Conservation (phyloP, 2,113 vertebrate species). For the Tenebrosternarchus preto region DNA sequence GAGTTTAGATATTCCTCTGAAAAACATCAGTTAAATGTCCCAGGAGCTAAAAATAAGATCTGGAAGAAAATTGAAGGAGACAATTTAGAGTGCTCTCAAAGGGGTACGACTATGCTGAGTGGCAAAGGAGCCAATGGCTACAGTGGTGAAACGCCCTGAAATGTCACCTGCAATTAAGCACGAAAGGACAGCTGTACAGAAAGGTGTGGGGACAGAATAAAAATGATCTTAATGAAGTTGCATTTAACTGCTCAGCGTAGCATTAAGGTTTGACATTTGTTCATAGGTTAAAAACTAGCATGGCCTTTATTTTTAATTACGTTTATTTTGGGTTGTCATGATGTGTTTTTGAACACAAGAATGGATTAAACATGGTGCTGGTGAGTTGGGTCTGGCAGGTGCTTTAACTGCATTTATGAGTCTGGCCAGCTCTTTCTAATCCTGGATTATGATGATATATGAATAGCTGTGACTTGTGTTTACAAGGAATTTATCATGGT, state of each 20-base stretch:
- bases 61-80: conserved; percentile 64
- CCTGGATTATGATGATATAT: conserved; percentile 82
- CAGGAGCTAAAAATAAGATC: conserved; percentile 68
- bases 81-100: conserved; percentile 59
- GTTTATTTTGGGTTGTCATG: conserved; percentile 15
- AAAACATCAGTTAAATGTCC: conserved; percentile 63
- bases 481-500: conserved; percentile 81
- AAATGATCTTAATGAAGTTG: conserved; percentile 19
- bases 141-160: conserved; percentile 61
- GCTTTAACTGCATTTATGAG: conserved; percentile 80
- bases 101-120: conserved; percentile 62
- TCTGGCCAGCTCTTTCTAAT: conserved; percentile 76
- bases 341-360: conserved; percentile 23
- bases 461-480: conserved; percentile 78
- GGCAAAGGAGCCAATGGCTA: conserved; percentile 62
- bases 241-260: conserved; percentile 8
- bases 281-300: conserved; percentile 6
- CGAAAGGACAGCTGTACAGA: conserved; percentile 47
- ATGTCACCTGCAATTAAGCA: conserved; percentile 65
- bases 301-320: conserved; percentile 38
- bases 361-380: conserved; percentile 44
- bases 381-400: conserved; percentile 73
- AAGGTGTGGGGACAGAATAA: conserved; percentile 38
- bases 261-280: conserved; percentile 46
- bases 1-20: conserved; percentile 64